These are phyloP conservation scores for Isoperla grammatica DNA, from an alignment of 2,888 invertebrate species.

Conservation along the genomic window DNA sequence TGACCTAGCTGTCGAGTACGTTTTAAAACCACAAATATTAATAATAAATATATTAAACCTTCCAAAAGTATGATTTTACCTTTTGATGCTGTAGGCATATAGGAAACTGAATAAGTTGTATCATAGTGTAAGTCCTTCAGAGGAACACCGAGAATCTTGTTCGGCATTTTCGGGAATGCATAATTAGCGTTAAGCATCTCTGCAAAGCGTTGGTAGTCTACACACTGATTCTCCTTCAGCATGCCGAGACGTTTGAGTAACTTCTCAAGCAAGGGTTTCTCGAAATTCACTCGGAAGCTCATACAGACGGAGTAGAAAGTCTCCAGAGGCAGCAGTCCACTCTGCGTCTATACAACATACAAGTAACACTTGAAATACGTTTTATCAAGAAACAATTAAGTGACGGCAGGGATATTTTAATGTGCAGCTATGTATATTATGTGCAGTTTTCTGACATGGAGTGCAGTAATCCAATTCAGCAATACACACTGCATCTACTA, in stretches of 20 bases:
- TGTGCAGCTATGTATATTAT: too few relatives aligned
- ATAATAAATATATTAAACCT: too few relatives aligned
- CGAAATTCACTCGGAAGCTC: slow-evolving; percentile 11
- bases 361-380: too few relatives aligned
- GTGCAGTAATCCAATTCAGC: too few relatives aligned
- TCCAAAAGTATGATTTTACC: not conserved
- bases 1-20: too few relatives aligned
- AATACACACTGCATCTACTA: too few relatives aligned
- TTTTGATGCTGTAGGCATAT: too few relatives aligned
- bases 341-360: too few relatives aligned
- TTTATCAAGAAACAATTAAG: too few relatives aligned
- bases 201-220: slow-evolving; percentile 30
- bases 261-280: slow-evolving; percentile 4
- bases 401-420: too few relatives aligned
- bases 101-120: slow-evolving; percentile 8
- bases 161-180: slow-evolving; percentile 32
- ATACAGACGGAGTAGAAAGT: slow-evolving; percentile 28
- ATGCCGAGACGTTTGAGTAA: slow-evolving; percentile 31
- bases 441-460: too few relatives aligned
- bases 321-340: slow-evolving; percentile 21
- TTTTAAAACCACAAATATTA: too few relatives aligned
- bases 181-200: slow-evolving; percentile 34
- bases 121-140: slow-evolving; percentile 11
- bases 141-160: slow-evolving; percentile 21
- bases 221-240: slow-evolving; percentile 24